A percentile compares a stretch with the other conserved stretches of the same genome.
Evolutionary conservation across 1,140 invertebrate genomes (phyloP).

Genomic region (Diorhabda sublineata): DNA sequence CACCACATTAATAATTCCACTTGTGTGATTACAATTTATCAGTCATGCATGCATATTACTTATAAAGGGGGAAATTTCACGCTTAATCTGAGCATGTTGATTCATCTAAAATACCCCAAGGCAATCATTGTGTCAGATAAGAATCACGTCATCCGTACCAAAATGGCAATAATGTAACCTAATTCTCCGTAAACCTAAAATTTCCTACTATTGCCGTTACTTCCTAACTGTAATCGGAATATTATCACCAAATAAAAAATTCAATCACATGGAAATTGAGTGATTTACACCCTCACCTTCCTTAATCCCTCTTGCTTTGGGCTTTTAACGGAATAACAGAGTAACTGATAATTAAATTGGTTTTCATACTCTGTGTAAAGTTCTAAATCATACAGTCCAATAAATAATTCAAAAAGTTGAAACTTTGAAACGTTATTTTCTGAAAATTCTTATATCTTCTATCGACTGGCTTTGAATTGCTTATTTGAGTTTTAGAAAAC

Average conservation of each 20-base stretch:
- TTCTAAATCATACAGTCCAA: no score
- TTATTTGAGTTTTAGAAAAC: no score
- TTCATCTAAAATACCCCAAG: neutral
- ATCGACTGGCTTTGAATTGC: no score
- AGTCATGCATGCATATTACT: neutral
- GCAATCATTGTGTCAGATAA: neutral
- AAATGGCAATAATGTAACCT: neutral
- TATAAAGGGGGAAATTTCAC: neutral
- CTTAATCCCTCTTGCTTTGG: neutral
- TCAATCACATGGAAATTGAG: neutral
- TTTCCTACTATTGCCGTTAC: neutral
- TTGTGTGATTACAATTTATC: neutral
- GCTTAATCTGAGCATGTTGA: neutral
- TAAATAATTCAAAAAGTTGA: no score
- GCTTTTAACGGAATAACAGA: neutral
- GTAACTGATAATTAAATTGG: no score
- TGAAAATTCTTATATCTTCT: no score
- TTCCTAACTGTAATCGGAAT: neutral
- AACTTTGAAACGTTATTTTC: no score
- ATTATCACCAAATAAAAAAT: neutral
- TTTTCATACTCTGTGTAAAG: no score
- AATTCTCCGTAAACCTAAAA: neutral
- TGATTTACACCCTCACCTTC: neutral
- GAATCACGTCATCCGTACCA: constrained; percentile 1
- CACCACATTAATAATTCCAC: no score